Percentiles rank a stretch among this genome's conserved stretches.
These are phyloP conservation scores for Mythimna albipuncta DNA, from an alignment of 2,888 invertebrate species.

Conservation along the genomic window DNA sequence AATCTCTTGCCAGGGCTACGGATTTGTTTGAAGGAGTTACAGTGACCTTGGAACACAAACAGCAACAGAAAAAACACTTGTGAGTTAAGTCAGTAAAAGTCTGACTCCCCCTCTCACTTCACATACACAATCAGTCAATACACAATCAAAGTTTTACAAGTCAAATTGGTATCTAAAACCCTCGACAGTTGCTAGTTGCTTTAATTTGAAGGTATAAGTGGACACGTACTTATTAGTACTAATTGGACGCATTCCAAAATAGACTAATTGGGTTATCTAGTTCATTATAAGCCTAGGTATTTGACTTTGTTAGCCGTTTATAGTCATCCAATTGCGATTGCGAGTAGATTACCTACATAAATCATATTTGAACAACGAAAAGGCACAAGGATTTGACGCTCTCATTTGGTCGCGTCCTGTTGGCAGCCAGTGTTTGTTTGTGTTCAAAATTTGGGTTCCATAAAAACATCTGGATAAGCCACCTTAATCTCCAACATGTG, in stretches of 20 bases:
- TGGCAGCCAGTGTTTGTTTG: slow-evolving; percentile 8
- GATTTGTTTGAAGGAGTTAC: too few relatives aligned
- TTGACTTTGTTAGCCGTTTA: slow-evolving; percentile 19
- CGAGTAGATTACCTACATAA: not conserved
- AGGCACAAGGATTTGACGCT: slow-evolving; percentile 3
- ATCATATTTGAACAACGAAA: slow-evolving; percentile 19
- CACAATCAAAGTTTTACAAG: too few relatives aligned
- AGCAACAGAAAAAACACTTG: too few relatives aligned
- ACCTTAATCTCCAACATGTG: slow-evolving; percentile 39
- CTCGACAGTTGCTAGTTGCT: not conserved
- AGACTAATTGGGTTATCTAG: slow-evolving; percentile 47
- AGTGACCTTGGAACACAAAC: too few relatives aligned
- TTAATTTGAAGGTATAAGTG: not conserved
- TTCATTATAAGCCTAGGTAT: slow-evolving; percentile 34
- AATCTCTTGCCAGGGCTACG: too few relatives aligned
- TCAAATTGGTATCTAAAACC: not conserved
- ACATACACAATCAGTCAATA: too few relatives aligned
- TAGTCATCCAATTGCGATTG: not conserved
- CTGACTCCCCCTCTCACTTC: too few relatives aligned
- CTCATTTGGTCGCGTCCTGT: slow-evolving; percentile 4
- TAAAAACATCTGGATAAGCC: slow-evolving; percentile 42
- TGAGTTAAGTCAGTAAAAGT: too few relatives aligned
- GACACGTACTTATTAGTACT: slow-evolving; percentile 16
- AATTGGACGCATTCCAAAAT: slow-evolving; percentile 25
- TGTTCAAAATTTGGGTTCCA: slow-evolving; percentile 15